Conservation (phyloP, 2,797 vertebrate genomes). For the Loris lydekkerianus region DNA sequence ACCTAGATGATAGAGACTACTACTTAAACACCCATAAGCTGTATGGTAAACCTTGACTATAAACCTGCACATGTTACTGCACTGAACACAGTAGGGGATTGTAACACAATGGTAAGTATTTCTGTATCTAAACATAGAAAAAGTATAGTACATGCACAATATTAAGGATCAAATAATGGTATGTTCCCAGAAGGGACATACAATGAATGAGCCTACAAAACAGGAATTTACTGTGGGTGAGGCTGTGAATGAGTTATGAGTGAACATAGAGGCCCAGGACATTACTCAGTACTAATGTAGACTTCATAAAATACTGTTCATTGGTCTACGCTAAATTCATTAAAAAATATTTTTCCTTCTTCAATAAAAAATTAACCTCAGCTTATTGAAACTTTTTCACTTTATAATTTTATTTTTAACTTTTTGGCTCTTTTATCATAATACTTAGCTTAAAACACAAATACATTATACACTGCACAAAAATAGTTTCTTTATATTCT, state of each 20-base stretch:
- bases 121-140: not conserved
- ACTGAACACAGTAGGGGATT: not conserved
- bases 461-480: not conserved
- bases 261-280: no score
- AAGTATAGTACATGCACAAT: not conserved
- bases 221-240: not conserved
- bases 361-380: not conserved
- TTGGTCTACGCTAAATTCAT: not conserved
- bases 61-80: not conserved
- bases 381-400: not conserved
- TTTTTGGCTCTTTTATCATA: not conserved
- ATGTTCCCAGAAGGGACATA: not conserved
- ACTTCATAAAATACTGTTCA: not conserved
- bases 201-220: not conserved
- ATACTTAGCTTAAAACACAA: not conserved
- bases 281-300: not conserved
- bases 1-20: not conserved
- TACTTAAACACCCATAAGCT: not conserved
- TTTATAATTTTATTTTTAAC: not conserved
- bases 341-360: not conserved
- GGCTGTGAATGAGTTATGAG: not conserved
- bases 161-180: not conserved
- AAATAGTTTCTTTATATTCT: not conserved
- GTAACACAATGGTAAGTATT: not conserved
- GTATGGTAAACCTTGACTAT: not conserved